Base-by-base conservation (phyloP, 2,888 invertebrate species). In the Harpalus rubripes region DNA sequence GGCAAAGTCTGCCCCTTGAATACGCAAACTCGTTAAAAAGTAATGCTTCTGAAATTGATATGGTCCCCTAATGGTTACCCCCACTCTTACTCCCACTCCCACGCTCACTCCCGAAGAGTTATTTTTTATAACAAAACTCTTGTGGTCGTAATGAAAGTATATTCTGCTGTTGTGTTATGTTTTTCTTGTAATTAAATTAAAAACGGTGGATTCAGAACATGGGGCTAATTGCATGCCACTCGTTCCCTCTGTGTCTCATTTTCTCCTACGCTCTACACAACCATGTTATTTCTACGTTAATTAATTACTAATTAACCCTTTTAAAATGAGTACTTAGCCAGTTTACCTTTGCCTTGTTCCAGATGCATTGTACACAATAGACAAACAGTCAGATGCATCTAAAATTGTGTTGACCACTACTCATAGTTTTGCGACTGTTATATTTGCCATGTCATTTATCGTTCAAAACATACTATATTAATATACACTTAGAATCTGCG, bases 21-120 rank as follows among this genome's bases (percentile, higher is more conserved):
- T 87, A 87, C 86, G 86, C 86, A 88, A 88, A 87, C 88, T 88
- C 88, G 88, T 88, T 88, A 88, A 88, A 87, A 87, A 86, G 85
- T 86, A 87, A 87, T 87, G 86, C 86, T 65, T 39, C 79, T 83
- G 79, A 85, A 85, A 85, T 85, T 85, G 85, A 85, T 85, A 85
- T 80, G 68, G 82, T 74, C 58, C 32, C 59, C 68, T 81, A 68
- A 81, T 72, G 81, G 81, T 85, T 52, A 85, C 32, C 32, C 32
- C 32, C 32, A 32, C 32, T 32, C 6, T 5, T 32, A 32, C 76
- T 78, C 58, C 52, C 58, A 22, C 22, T 3, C 22, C 22, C 22
- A 22, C 22, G 5, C 32, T 32, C 6, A 32, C 76, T 78, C 78
- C 52, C 58, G 78, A 56, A 78, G 58, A 78, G 58, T 78, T 58